phyloP scores from a whole-genome alignment of 2,888 invertebrate species.

The Epirrhoe alternata region DNA sequence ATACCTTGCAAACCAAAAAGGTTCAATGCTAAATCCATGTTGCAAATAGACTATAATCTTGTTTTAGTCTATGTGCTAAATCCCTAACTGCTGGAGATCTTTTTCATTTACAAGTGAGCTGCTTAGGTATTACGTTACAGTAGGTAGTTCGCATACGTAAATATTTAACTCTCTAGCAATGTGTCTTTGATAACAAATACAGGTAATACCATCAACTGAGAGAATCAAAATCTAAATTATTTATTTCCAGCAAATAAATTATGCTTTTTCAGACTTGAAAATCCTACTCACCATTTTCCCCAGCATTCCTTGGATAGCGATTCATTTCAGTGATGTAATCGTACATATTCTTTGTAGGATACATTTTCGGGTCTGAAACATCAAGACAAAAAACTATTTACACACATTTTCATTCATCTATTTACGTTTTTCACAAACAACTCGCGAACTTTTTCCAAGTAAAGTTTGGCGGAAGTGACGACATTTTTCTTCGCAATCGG shows the following conservation, averaged over 20 bases:
- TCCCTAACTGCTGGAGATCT: too few species aligned
- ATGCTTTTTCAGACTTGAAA: neutral
- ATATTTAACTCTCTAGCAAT: too few species aligned
- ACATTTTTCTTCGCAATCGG: neutral
- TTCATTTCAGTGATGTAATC: slow-evolving; percentile 65
- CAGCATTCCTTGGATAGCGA: slow-evolving; percentile 54
- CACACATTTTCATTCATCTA: slow-evolving; percentile 30
- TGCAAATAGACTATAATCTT: too few species aligned
- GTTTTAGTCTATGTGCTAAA: too few species aligned
- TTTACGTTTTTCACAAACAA: slow-evolving; percentile 37
- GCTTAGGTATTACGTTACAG: too few species aligned
- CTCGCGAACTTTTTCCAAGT: slow-evolving; percentile 10
- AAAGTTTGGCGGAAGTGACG: slow-evolving; percentile 28
- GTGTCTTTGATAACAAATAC: too few species aligned
- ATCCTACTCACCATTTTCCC: slow-evolving; percentile 62
- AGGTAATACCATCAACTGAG: too few species aligned
- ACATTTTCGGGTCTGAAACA: slow-evolving; percentile 60
- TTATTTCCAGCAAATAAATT: neutral
- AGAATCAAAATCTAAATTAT: too few species aligned
- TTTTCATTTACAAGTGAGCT: too few species aligned
- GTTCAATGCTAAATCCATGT: too few species aligned
- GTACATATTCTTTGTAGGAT: slow-evolving; percentile 59
- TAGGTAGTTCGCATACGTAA: too few species aligned
- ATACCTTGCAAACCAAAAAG: too few species aligned
- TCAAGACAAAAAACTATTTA: slow-evolving; percentile 39